Conservation (phyloP, 2,113 vertebrate genomes). For the Petrocephalus microphthalmus region DNA sequence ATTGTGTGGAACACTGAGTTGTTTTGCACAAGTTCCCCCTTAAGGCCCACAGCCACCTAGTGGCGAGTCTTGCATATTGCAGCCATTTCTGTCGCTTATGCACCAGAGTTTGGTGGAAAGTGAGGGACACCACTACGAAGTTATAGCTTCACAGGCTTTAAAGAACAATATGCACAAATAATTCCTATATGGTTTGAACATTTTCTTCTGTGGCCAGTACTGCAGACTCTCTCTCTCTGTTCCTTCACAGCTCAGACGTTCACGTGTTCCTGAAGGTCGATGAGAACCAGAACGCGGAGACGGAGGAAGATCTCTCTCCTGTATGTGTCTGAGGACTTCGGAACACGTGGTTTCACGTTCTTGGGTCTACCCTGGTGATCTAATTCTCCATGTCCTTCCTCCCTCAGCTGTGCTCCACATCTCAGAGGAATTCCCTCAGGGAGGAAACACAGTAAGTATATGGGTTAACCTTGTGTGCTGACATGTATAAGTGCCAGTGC, state of each 20-base stretch:
- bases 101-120: neutral
- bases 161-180: neutral
- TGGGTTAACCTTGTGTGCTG: neutral
- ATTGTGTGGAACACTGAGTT: neutral
- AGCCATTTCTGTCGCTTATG: neutral
- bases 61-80: neutral
- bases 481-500: neutral
- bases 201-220: neutral
- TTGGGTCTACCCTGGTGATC: neutral
- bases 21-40: neutral
- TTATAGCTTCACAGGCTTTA: neutral
- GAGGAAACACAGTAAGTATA: constrained; percentile 28
- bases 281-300: constrained; percentile 26
- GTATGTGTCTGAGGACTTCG: neutral
- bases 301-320: neutral
- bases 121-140: neutral
- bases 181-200: no score
- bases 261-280: constrained; percentile 29
- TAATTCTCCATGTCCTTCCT: neutral
- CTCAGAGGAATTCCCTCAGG: constrained; percentile 2
- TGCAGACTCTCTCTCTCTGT: neutral
- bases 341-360: neutral
- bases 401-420: constrained; percentile 24
- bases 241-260: constrained; percentile 26
- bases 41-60: neutral